Percentiles rank a stretch among this genome's conserved stretches.
phyloP scores from a whole-genome alignment of 2,888 invertebrate genomes.

The Pseudolycoriella hygida region DNA sequence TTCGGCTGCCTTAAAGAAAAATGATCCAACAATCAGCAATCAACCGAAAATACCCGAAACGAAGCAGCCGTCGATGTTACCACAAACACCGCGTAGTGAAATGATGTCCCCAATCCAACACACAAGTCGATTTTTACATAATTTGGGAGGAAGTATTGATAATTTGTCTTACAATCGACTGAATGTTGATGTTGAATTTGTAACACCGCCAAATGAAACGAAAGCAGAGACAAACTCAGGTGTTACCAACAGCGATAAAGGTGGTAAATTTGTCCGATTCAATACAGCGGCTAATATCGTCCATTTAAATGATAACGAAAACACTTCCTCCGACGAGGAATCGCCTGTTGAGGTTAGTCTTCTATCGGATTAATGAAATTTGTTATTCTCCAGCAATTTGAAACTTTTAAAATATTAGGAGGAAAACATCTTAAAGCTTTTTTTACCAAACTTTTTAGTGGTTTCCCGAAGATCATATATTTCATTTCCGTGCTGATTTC shows the following conservation, averaged over 20 bases:
- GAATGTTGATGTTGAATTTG: constrained; percentile 16
- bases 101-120: constrained; percentile 26
- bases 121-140: constrained; percentile 26
- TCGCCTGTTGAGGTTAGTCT: no score
- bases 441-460: no score
- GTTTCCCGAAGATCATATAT: no score
- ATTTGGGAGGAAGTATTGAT: constrained; percentile 26
- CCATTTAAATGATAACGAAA: no score
- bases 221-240: background rate
- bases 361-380: no score
- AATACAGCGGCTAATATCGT: background rate
- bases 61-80: background rate
- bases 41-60: background rate
- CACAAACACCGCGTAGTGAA: constrained; percentile 11
- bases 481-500: no score
- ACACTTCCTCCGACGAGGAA: no score
- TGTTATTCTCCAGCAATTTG: no score
- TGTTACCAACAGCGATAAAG: no score
- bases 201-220: background rate
- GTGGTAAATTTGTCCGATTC: background rate
- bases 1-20: constrained; percentile 34
- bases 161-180: constrained; percentile 21
- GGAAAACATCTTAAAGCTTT: no score
- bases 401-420: no score
- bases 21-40: background rate